Evolutionary conservation across 2,888 invertebrate genomes (phyloP).

Genomic region (Chromoteleia sp.): DNA sequence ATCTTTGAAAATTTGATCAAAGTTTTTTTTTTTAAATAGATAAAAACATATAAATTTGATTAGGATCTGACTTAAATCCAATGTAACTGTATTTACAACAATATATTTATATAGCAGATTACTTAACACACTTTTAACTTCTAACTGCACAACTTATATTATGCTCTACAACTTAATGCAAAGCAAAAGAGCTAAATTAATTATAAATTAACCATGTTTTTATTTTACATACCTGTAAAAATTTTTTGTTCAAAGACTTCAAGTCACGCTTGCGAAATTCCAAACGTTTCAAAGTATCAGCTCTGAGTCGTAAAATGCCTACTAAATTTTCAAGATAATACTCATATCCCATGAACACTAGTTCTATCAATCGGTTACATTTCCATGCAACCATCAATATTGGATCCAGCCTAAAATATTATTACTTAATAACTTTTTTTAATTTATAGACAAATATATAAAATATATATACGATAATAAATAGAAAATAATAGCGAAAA

Average conservation of each 20-base stretch:
- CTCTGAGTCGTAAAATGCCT: constrained; percentile 88
- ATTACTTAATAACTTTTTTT: neutral
- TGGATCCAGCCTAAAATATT: constrained; percentile 85
- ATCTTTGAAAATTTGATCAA: too few species aligned
- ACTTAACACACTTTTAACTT: too few species aligned
- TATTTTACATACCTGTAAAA: constrained; percentile 75
- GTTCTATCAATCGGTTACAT: constrained; percentile 87
- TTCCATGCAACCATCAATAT: constrained; percentile 89
- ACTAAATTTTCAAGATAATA: constrained; percentile 88
- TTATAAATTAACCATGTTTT: neutral
- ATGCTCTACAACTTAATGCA: neutral
- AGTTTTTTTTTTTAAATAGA: too few species aligned
- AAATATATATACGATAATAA: too few species aligned
- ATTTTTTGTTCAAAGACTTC: constrained; percentile 75
- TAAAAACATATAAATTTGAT: too few species aligned
- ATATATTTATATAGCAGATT: too few species aligned
- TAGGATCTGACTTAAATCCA: too few species aligned
- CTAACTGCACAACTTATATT: too few species aligned
- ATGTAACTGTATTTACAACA: too few species aligned
- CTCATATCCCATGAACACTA: constrained; percentile 87
- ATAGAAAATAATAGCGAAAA: constrained; percentile 3
- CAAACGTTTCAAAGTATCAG: constrained; percentile 86
- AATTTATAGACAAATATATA: too few species aligned
- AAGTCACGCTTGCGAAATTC: constrained; percentile 87
- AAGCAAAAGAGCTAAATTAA: neutral